These are phyloP conservation scores for Zophobas atratus DNA, from an alignment of 1,140 invertebrate genomes.

Conservation along the genomic window DNA sequence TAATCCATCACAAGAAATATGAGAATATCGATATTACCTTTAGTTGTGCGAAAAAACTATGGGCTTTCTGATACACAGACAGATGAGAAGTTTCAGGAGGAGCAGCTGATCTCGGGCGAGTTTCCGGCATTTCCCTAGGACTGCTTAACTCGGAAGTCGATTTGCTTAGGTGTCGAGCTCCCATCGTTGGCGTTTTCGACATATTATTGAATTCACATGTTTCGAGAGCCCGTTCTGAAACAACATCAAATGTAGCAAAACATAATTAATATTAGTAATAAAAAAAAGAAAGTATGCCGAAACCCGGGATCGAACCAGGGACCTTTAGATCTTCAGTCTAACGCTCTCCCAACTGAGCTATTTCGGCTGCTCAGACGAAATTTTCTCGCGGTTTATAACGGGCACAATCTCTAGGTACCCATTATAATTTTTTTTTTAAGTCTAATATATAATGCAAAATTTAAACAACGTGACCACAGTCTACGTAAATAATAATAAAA, in stretches of 20 bases:
- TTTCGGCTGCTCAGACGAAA: slow-evolving; percentile 70
- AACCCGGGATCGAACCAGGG: slow-evolving; percentile 59
- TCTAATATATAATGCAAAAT: neutral
- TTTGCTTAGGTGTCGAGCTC: slow-evolving; percentile 70
- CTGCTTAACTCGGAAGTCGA: slow-evolving; percentile 72
- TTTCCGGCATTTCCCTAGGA: slow-evolving; percentile 65
- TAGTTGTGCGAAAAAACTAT: slow-evolving; percentile 80
- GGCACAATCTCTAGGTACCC: neutral
- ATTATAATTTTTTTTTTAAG: neutral
- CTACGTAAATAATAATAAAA: neutral
- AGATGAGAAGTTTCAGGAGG: slow-evolving; percentile 68
- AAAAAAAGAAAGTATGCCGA: slow-evolving; percentile 50
- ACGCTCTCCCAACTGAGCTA: slow-evolving; percentile 84
- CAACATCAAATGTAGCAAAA: slow-evolving; percentile 38
- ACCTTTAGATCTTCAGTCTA: slow-evolving; percentile 82
- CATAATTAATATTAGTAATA: neutral
- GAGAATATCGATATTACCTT: slow-evolving; percentile 65
- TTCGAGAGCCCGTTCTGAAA: slow-evolving; percentile 65
- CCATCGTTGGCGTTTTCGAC: slow-evolving; percentile 54
- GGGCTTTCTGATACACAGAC: slow-evolving; percentile 79
- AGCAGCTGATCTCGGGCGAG: slow-evolving; percentile 69
- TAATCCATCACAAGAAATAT: neutral
- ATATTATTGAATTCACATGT: slow-evolving; percentile 62
- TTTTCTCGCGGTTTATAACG: neutral
- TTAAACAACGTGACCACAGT: neutral